phyloP scores from a whole-genome alignment of 1,140 invertebrate species.

The Drosophila nannoptera region DNA sequence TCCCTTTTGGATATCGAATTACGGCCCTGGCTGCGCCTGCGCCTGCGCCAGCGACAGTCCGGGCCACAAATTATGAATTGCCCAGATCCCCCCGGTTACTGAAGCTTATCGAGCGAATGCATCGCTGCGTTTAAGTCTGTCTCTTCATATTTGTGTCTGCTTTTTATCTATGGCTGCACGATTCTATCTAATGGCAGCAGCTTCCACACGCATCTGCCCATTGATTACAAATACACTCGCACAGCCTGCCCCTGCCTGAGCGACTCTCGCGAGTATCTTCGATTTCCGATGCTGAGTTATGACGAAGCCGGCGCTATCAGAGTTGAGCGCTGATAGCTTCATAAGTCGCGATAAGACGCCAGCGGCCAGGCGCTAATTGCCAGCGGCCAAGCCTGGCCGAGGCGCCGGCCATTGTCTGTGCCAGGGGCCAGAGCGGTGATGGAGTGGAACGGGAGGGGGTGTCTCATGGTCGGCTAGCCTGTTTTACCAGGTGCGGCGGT shows the following conservation, averaged over 20 bases:
- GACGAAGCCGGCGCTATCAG: conserved; percentile 50
- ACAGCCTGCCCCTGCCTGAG: conserved; percentile 27
- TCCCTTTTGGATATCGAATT: conserved; percentile 68
- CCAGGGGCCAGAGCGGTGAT: background rate
- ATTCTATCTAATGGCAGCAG: conserved; percentile 72
- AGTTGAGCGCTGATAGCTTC: conserved; percentile 55
- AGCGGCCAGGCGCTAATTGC: conserved; percentile 59
- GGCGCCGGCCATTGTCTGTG: conserved; percentile 46
- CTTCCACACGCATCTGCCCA: conserved; percentile 45
- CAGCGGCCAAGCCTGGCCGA: conserved; percentile 43
- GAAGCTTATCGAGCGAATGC: conserved; percentile 55
- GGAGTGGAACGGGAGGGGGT: background rate
- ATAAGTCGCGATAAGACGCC: conserved; percentile 61
- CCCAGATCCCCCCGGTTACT: conserved; percentile 11
- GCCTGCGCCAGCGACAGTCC: conserved; percentile 58
- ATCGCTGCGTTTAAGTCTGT: conserved; percentile 55
- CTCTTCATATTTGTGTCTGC: conserved; percentile 14
- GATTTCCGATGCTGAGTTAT: conserved; percentile 71
- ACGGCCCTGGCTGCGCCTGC: conserved; percentile 72
- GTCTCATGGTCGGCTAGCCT: conserved; percentile 1
- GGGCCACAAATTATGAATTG: conserved; percentile 59
- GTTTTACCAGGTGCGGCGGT: conserved; percentile 46
- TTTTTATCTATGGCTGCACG: conserved; percentile 65
- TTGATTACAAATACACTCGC: conserved; percentile 55
- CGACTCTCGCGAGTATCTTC: conserved; percentile 24